Base-by-base conservation (phyloP, 2,888 invertebrate species). In the Hydriomena furcata region DNA sequence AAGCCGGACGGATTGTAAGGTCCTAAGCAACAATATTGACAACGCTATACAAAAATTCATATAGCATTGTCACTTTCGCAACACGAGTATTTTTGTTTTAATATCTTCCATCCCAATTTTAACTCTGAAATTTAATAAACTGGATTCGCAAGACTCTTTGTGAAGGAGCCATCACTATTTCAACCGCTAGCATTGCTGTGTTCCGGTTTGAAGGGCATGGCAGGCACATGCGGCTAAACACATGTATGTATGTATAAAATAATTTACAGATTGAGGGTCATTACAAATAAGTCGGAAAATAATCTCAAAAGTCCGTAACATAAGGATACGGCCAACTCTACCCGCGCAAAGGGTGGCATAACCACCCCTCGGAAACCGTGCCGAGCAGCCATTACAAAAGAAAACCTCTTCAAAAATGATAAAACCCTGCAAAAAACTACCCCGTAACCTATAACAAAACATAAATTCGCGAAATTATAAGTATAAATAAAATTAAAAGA, bases 381-480 rank as follows among this genome's bases (percentile, higher is more conserved):
- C 71, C 67, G 70, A 76, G 73, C 81, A 76, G 80, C 80, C 82
- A 78, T 76, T 73, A 60, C 63, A 64, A 64, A 68, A 73, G 70
- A 76, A 82, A 74, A 83, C 82, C 83, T 80, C 79, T 61, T 66
- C 35, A 68, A 76, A 79, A 76, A 55, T 51, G 60, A 56, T 54
- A 52, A 70, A 65, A 52, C 51, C 51, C 31, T 43, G 23, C 50
- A 49, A 49, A 57, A 51, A 60, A 38, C 41, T 5, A 7, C 25
- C 8, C 53, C 45, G 43, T 52, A 57, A 36, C 23, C 48, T 63
- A 61, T 65, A 60, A 49, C 40, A 21, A 50, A 57, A 56, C 57
- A 51, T 59, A 64, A 66, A 61, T 30, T 53, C 42, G 47, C 21
- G n/a, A 48, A 31, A 58, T 28, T 58, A 46, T 17, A 51, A 41